Evolutionary conservation across 2,888 invertebrate species (phyloP), one percentile per base, ranked within the genome.

Genomic region (Spilosoma lubricipeda): DNA sequence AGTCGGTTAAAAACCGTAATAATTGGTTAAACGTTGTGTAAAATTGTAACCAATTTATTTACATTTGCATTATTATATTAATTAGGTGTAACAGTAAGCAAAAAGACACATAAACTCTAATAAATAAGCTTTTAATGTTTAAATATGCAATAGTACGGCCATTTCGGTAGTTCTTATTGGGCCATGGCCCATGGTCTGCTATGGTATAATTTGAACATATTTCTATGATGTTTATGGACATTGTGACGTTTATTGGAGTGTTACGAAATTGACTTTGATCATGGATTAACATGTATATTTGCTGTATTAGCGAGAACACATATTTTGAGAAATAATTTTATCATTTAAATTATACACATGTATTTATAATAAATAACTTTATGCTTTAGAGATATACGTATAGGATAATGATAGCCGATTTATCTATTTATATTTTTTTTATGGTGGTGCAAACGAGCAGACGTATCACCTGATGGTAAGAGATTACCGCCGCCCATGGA

Each of bases 181-280:
- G 36, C 78, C 77, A 78, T 75, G 70, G 63, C 63, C 23, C 11
- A 39, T 18, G 30, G 65, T 67, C 74, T 68, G 77, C 73, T 79
- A 75, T 74, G 78, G 86, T 80, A 86, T 86, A 85, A 86, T 86
- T 82, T 79, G 76, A 71, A 80, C 76, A 84, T 85, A 83, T 83
- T 83, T 86, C 82, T 81, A 80, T 82, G 76, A 84, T 83, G 78
- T 85, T 86, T 87, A 86, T 85, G 78, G 78, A 74, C 64, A 78
- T 80, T 77, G 77, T 80, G 82, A 84, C 77, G 78, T 79, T 81
- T 81, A 86, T 30, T 82, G 77, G 76, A 39, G 36, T 65, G 78
- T 84, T 82, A 78, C 72, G 84, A 85, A 81, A 86, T 76, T 71
- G 72, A 77, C 36, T 70, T 20, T 59, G 67, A 56, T 36, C 52